Evolutionary conservation across 2,888 invertebrate genomes (phyloP), one percentile per base, ranked within the genome.

Genomic region (Cataglyphis cursor): DNA sequence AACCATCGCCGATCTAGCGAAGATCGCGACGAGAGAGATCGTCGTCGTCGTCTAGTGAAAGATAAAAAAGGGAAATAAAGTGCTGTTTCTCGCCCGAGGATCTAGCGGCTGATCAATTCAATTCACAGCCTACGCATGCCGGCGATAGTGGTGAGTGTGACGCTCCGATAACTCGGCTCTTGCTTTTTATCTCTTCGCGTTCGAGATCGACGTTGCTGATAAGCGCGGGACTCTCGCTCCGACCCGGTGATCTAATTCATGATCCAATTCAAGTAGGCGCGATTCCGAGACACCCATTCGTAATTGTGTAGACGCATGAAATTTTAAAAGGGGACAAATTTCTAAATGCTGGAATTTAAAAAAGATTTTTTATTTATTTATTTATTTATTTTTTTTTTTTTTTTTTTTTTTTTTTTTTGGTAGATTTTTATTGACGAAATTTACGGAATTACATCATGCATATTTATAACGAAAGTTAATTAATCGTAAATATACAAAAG

Each of bases 91-190:
- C 83, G 68, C 44, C 28, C 21, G 35, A 82, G 84, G 87, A 85
- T 85, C 83, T 86, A 86, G 82, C 31, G 81, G 44, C 78, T 73
- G 70, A 68, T 74, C 81, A 38, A 65, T 88, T 86, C 89, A 85
- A 89, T 15, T 4, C 51, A 8, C 87, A 88, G 90, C 90, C 90
- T 90, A 92, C 92, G 92, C 90, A 93, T 93, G 93, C 92, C 90
- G 92, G 89, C 91, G 90, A 90, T 91, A 83, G 87, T 88, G 93
- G 93, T 93, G 89, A 92, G 93, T 87, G 92, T 86, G 78, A 85
- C 84, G n/a, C 51, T 68, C 31, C n/a, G 70, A 48, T 62, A 80
- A 76, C 76, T 64, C 44, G 61, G 31, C 15, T 51, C 15, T 15
- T 24, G 51, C 76, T 78, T 86, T 76, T 54, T 10, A 38, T 54